Evolutionary conservation across 2,888 invertebrate genomes (phyloP), one percentile per base, ranked within the genome.

Genomic region (Neoaliturus tenellus): DNA sequence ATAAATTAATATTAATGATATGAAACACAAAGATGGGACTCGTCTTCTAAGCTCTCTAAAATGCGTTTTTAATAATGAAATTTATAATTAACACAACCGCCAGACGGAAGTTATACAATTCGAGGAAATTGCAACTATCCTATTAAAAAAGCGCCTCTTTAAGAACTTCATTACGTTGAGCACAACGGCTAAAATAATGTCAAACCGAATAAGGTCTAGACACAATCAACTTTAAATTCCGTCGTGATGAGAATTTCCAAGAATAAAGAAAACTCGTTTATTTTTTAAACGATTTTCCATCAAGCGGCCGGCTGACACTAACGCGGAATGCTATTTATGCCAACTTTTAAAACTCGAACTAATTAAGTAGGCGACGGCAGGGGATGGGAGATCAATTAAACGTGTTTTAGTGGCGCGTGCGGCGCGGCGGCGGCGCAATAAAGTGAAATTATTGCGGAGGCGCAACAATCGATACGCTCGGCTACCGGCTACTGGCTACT

Each of bases 331-430:
- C 41, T 23, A 71, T 75, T 75, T 62, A 62, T 44, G 75, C 25
- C 25, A 41, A 75, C 44, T 75, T 75, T 44, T 75, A 75, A 73
- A 48, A 48, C 44, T 62, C 44, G 10, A 48, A 75, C 75, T 75
- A 75, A 75, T 75, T 75, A 75, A 75, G 44, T 39, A 75, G 75
- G 48, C 25, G 28, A 25, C 4, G 44, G 71, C 12, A 5, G 71
- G 0, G 75, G 41, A n/a, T n/a, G 75, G 25, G 17, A 5, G 44
- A 75, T 75, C 75, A 75, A 75, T 75, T 75, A 75, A 75, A 75
- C 28, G 10, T 28, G 75, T 17, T 39, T 39, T 75, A 71, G 12
- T 33, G 71, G 39, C 71, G 71, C 71, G 71, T 71, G 75, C 28
- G n/a, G 28, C 23, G 28, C 44, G 31, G 17, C 14, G 41, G 71